Base-by-base conservation (phyloP, 2,888 invertebrate species). In the Philhelius pedissequus region DNA sequence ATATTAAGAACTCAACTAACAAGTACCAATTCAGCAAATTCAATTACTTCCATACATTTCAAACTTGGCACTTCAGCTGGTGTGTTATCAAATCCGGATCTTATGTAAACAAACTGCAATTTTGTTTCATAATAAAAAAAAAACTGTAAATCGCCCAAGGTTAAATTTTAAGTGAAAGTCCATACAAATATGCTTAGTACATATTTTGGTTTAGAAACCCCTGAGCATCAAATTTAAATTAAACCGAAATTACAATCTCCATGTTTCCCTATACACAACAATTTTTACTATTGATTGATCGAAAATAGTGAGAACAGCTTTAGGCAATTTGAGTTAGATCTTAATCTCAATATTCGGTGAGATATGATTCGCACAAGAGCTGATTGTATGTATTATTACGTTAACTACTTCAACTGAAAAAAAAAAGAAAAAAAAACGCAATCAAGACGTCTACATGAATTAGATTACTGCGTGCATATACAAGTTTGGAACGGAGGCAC, bases 221-320 rank as follows among this genome's bases (percentile, higher is more conserved):
- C 27, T 27, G 8, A 52, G 50, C 50, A 27, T 52, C 27, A 52
- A 52, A 25, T 25, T 50, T 50, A 50, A 50, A 25, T 50, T 22
- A 50, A 25, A 50, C 25, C 1, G 1, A 25, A 27, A 50, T 50
- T 27, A 9, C 50, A 52, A 27, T 52, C 15, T 27, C 27, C n/a
- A 25, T 7, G 13, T 50, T 50, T 25, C 7, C 13, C 20, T 64
- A n/a, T n/a, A n/a, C n/a, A 22, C 18, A 32, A 20, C 13, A 7
- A 27, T 15, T 1, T 30, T 22, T 22, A 22, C 20, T 25, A 43
- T 20, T 70, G 83, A 66, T 64, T 74, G 56, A 66, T 66, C 52
- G 32, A 56, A 78, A 50, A 54, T 38, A 78, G 74, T 66, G 69
- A 83, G 83, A 83, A 83, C 83, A 78, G 83, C 83, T 83, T 30